Conservation (phyloP, 2,797 vertebrate genomes). For the Darevskia mixta region DNA sequence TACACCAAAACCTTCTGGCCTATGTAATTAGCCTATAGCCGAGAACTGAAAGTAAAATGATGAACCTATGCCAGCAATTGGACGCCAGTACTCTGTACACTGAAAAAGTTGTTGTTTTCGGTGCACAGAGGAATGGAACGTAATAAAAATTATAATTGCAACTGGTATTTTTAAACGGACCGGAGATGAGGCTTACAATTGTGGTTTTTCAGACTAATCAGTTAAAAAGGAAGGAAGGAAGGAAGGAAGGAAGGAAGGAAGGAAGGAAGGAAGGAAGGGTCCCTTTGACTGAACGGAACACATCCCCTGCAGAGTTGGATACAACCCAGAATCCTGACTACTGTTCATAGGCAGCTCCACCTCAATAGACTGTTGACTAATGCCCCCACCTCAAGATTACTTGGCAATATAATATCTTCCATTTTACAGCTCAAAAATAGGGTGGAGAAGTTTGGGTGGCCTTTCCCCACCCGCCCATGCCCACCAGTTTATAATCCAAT, state of each 20-base stretch:
- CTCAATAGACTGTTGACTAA: no score
- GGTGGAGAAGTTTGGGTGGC: neutral
- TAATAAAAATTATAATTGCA: neutral
- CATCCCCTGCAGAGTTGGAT: no score
- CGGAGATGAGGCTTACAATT: neutral
- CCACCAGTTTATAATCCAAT: no score
- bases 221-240: no score
- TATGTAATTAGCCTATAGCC: neutral
- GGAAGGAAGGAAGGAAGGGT: no score
- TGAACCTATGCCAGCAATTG: neutral
- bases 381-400: neutral
- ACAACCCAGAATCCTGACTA: no score
- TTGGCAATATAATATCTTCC: neutral
- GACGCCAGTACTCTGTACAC: neutral
- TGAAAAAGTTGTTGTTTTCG: neutral
- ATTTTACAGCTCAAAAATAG: neutral
- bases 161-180: neutral
- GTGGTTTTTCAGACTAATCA: neutral
- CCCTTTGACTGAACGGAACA: no score
- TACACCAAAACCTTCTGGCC: conserved; percentile 15
- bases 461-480: neutral
- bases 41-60: conserved; percentile 29
- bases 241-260: no score
- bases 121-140: no score
- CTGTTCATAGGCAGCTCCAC: neutral